These are phyloP conservation scores for Sylvia borin DNA, from an alignment of 2,797 vertebrate genomes.

Conservation along the genomic window DNA sequence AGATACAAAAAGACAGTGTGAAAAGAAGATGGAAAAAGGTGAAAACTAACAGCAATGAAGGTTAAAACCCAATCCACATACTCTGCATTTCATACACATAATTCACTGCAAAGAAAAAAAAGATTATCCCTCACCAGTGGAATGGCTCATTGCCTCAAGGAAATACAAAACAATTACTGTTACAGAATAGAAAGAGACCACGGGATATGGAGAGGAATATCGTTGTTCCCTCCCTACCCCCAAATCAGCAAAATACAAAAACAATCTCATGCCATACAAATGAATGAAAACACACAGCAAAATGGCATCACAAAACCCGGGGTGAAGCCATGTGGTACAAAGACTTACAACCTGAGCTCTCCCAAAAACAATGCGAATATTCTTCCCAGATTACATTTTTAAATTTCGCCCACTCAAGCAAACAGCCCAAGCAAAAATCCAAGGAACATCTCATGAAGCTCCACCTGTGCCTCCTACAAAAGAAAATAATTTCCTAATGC, in stretches of 20 bases:
- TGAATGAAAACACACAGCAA: not conserved
- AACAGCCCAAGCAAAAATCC: not conserved
- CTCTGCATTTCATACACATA: not conserved
- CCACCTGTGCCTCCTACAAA: not conserved
- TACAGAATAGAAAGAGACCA: not conserved
- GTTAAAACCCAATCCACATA: not conserved
- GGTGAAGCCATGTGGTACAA: not conserved
- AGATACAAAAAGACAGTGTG: not conserved
- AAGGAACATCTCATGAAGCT: not conserved
- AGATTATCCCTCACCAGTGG: not conserved
- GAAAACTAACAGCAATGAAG: not conserved
- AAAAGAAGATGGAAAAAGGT: not conserved
- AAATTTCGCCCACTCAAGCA: not conserved
- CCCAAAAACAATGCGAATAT: not conserved
- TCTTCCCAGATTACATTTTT: not conserved
- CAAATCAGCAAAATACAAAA: not conserved
- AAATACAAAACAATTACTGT: constrained; percentile 34
- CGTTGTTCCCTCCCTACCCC: not conserved
- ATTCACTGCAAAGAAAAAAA: not conserved
- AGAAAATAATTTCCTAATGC: not conserved
- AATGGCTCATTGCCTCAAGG: constrained; percentile 24
- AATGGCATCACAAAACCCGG: not conserved
- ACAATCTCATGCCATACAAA: not conserved
- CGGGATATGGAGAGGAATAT: not conserved
- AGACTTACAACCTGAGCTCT: not conserved